Evolutionary conservation across 2,113 vertebrate genomes (phyloP), one percentile per base, ranked within the genome.

Genomic region (Nycticorax nycticorax): DNA sequence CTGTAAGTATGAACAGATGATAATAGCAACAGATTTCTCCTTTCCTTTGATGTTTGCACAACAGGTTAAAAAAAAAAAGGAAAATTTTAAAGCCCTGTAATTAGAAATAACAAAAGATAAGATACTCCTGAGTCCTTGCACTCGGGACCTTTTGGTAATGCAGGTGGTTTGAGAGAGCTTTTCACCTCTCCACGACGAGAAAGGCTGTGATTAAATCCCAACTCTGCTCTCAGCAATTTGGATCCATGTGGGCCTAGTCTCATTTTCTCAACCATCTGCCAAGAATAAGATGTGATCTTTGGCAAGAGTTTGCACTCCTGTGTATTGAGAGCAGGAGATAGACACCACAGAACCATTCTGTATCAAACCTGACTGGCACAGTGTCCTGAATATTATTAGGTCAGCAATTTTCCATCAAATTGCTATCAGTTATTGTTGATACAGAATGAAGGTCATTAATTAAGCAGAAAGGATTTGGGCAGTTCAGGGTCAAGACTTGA

Each of bases 361-460:
- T 94, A 73, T 94, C 88, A 82, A 55, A 71, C 37, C 60, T 93
- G 85, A 62, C 76, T 77, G 67, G 73, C 81, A 88, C 92, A 92
- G 63, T 83, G 55, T 79, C 80, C 48, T 45, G 81, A 57, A 27
- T 63, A 20, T 66, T 86, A 92, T 66, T 86, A 92, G 75, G 88
- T 94, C 75, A 47, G 84, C 93, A 83, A 53, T 96, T 78, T 92
- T 95, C 92, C 57, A 50, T 96, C 82, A 96, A 87, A 93, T 71
- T 73, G 71, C 71, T 89, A 43, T 88, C 81, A 64, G 57, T 77
- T 96, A 67, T 93, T 94, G 79, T 96, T 95, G 79, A 64, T 80
- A 55, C 56, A 67, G 50, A 93, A 30, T 52, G 87, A 95, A 89
- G 71, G 85, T 88, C 22, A 45, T 92, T 68, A 94, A 95, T 94